phyloP scores from a whole-genome alignment of 2,797 vertebrate genomes.

The Trematomus bernacchii region DNA sequence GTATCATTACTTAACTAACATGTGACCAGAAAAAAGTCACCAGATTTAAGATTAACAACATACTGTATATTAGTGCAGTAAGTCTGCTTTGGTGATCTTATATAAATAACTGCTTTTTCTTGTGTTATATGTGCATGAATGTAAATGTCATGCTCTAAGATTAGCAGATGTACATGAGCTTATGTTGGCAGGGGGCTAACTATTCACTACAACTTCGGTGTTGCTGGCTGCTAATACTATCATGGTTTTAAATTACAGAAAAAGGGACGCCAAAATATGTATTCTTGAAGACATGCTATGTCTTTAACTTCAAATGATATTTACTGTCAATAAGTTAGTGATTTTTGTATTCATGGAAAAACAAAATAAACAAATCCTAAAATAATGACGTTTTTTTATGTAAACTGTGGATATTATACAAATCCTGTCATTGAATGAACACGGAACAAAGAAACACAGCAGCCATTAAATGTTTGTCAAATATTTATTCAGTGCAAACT shows the following conservation, averaged over 20 bases:
- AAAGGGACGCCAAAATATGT: neutral
- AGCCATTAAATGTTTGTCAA: neutral
- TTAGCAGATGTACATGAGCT: neutral
- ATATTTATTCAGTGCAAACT: conserved; percentile 34
- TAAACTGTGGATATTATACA: neutral
- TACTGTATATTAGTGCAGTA: conserved; percentile 4
- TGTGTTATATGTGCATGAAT: neutral
- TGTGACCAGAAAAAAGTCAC: conserved; percentile 21
- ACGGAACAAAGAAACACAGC: conserved; percentile 8
- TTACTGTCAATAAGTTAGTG: neutral
- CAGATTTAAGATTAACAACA: conserved; percentile 6
- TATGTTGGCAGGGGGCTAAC: neutral
- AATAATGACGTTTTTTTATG: neutral
- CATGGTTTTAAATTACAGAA: neutral
- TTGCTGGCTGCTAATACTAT: neutral
- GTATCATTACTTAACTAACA: neutral
- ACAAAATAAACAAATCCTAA: conserved; percentile 32
- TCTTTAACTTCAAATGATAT: neutral
- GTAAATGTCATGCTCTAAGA: neutral
- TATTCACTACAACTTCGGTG: neutral
- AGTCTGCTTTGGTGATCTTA: neutral
- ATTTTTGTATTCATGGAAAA: conserved; percentile 26
- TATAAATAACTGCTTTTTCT: neutral
- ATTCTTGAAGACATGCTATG: neutral
- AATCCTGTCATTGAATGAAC: neutral